Evolutionary conservation across 2,888 invertebrate species (phyloP), one percentile per base, ranked within the genome.

Genomic region (Stenodera caucasica): DNA sequence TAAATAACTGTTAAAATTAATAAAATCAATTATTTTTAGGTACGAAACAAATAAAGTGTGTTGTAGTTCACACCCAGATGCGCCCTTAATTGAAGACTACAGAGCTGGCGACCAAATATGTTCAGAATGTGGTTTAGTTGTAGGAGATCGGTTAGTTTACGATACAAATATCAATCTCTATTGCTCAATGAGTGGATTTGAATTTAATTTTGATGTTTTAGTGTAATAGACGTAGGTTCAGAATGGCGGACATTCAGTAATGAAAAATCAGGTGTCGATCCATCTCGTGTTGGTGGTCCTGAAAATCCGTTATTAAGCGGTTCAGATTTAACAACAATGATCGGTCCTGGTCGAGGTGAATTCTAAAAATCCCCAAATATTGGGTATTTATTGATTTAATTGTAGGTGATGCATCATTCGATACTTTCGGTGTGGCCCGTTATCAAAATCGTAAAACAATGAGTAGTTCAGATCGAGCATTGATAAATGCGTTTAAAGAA

Each of bases 191-290:
- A n/a, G 45, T 23, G 3, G 4, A 14, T 32, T 21, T 26, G 29
- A 49, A 37, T 26, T 57, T 54, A 15, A n/a, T n/a, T n/a, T n/a
- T n/a, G n/a, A n/a, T 77, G 76, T 60, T 70, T 14, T 80, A 96
- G 98, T 78, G 96, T 99, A 0, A 97, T 99, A 68, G 99, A 99
- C 82, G 99, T 99, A n/a, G 98, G 99, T 33, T 98, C 98, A 3
- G 99, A 99, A 82, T 99, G 99, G 99, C 87, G 99, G 79, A 99
- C 98, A 61, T 99, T 99, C 81, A 97, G 96, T 76, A 99, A 98
- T 80, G 99, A 99, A 78, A 98, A 97, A 77, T 90, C 91, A 56
- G 93, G 95, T 8, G 94, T 94, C 0, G 99, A 99, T 81, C 98
- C 98, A 4, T 97, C 97, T 82, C 97, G 99, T 91, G 99, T 99